Base-by-base conservation (phyloP, 53 echinoderm and acorn worm species). In the Holothuria leucospilota region DNA sequence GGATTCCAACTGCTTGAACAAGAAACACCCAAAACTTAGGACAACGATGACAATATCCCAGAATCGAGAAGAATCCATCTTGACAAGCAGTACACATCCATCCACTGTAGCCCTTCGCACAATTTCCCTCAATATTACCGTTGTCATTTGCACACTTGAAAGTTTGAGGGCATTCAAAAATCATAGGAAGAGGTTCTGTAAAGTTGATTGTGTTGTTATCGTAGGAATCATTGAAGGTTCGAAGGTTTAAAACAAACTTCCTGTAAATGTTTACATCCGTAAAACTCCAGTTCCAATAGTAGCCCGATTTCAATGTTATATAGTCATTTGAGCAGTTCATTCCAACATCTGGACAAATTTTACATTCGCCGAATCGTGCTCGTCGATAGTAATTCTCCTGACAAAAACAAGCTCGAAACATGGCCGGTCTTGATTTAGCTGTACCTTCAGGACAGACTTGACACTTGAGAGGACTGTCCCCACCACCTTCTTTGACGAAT, bases 211-310 rank as follows among this genome's bases (percentile, higher is more conserved):
- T 81, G 9, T 12, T 11, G 5, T 7, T 11, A 28, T 81, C 20
- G 28, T 62, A 81, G 13, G 81, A 60, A 81, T 81, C 30, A n/a
- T 81, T 29, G 15, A 30, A 16, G n/a, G 62, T 60, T n/a, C 39
- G 16, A 18, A 81, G 63, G n/a, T 81, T 81, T 28, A 8, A 13
- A 6, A 81, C 81, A 29, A 81, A 81, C 12, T 13, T 12, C 18
- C 18, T 27, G 63, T 82, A 82, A 28, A 21, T 38, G 4, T 62
- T 26, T 20, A 82, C 38, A 21, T 82, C 34, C 13, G 82, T 20
- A 20, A 1, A 38, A 63, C 24, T 82, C 82, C 82, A 82, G 61
- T 82, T 63, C 82, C 82, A 82, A 25, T 82, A 82, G 41, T 39
- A 82, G 20, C 82, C 82, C 2, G 34, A 21, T 40, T 40, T 29